Percentiles rank a stretch among this genome's conserved stretches.
These are phyloP conservation scores for Leptonema lineaticorne DNA, from an alignment of 1,140 invertebrate genomes.

Conservation along the genomic window DNA sequence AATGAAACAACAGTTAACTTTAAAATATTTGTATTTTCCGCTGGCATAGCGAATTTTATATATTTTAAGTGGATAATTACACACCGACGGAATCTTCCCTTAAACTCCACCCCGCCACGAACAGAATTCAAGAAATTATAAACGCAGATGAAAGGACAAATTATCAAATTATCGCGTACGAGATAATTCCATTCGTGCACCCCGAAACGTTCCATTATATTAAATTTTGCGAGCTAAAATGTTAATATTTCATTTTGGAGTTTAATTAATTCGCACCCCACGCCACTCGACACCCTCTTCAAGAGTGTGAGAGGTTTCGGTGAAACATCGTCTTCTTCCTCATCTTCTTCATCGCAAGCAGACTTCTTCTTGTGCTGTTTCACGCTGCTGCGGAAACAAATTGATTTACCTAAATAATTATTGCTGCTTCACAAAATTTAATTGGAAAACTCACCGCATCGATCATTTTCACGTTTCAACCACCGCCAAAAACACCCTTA, in stretches of 20 bases:
- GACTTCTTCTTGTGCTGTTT: too few species aligned
- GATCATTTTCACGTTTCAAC: conserved; percentile 34
- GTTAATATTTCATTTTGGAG: conserved; percentile 60
- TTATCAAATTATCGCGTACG: conserved; percentile 35
- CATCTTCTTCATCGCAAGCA: conserved; percentile 38
- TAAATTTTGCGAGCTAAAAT: conserved; percentile 60
- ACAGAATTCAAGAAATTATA: too few species aligned
- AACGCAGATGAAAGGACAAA: neutral
- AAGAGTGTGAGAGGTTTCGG: conserved; percentile 21
- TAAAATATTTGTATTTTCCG: too few species aligned
- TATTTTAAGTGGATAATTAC: too few species aligned
- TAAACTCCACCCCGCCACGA: too few species aligned
- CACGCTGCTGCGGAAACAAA: conserved; percentile 52
- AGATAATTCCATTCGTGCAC: conserved; percentile 42
- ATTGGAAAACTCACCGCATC: conserved; percentile 57
- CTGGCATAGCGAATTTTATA: too few species aligned
- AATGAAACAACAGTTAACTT: too few species aligned
- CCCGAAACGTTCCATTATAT: conserved; percentile 46
- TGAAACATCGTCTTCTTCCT: conserved; percentile 29
- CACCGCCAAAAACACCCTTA: neutral
- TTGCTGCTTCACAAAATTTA: conserved; percentile 61
- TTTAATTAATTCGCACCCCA: conserved; percentile 57
- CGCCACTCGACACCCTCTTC: neutral
- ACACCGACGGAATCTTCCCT: too few species aligned
- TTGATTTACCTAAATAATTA: conserved; percentile 62